These are phyloP conservation scores for Drosophila repletoides DNA, from an alignment of 1,140 invertebrate genomes.

Conservation along the genomic window DNA sequence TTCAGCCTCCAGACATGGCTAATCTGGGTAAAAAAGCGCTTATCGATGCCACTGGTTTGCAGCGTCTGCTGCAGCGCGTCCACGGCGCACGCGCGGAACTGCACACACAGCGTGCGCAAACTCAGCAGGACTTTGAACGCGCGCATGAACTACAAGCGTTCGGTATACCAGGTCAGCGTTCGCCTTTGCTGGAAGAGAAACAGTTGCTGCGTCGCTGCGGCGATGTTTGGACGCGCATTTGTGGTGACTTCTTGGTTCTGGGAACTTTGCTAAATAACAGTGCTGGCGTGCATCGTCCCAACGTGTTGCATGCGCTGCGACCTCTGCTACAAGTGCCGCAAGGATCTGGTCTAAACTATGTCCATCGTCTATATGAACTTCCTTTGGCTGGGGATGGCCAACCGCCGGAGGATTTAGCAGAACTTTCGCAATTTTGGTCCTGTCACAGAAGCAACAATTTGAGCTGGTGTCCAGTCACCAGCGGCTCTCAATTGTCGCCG, in stretches of 20 bases:
- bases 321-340: slow-evolving; percentile 35
- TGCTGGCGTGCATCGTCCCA: slow-evolving; percentile 20
- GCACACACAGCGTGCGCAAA: slow-evolving; percentile 34
- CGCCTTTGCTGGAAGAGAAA: slow-evolving; percentile 60
- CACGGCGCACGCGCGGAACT: slow-evolving; percentile 45
- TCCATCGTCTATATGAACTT: slow-evolving; percentile 57
- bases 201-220: slow-evolving; percentile 52
- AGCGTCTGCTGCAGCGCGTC: slow-evolving; percentile 43
- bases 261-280: slow-evolving; percentile 48
- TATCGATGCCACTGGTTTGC: slow-evolving; percentile 8
- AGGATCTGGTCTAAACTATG: neutral
- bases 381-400: slow-evolving; percentile 37
- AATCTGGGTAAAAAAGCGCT: too few species aligned
- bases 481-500: slow-evolving; percentile 19
- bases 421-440: slow-evolving; percentile 61
- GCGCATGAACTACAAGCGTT: slow-evolving; percentile 32
- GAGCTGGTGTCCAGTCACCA: slow-evolving; percentile 20
- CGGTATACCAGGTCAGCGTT: slow-evolving; percentile 42
- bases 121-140: slow-evolving; percentile 41
- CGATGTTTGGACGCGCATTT: slow-evolving; percentile 61
- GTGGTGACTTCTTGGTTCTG: slow-evolving; percentile 40
- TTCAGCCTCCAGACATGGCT: slow-evolving; percentile 9
- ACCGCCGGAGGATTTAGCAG: slow-evolving; percentile 51
- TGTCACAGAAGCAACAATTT: slow-evolving; percentile 45
- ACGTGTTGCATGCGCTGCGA: slow-evolving; percentile 27